Percentiles rank a stretch among this genome's conserved stretches.
Evolutionary conservation across 1,140 invertebrate species (phyloP).

Genomic region (Hydropsyche tenuis): DNA sequence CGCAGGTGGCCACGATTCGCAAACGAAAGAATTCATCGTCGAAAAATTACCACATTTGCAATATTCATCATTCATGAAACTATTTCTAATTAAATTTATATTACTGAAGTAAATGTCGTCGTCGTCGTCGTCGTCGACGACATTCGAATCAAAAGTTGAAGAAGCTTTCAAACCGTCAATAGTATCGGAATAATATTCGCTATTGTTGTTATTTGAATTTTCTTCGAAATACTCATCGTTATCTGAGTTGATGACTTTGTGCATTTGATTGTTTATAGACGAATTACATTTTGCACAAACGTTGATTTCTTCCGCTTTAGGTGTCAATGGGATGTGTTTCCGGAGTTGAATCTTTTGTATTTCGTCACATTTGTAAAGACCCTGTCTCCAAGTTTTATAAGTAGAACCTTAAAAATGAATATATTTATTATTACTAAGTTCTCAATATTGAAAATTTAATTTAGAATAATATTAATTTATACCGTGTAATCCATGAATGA

Average conservation of each 20-base stretch:
- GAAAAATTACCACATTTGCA: too few relatives aligned
- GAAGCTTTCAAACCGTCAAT: not conserved
- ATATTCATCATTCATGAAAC: not conserved
- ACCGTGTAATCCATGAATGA: constrained; percentile 61
- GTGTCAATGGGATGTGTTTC: constrained; percentile 29
- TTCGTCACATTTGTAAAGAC: constrained; percentile 54
- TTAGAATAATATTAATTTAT: constrained; percentile 14
- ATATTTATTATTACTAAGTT: constrained; percentile 28
- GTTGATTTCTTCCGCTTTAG: not conserved
- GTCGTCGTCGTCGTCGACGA: constrained; percentile 17
- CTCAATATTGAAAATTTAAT: constrained; percentile 16
- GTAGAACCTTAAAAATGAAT: constrained; percentile 56
- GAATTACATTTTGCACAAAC: constrained; percentile 14
- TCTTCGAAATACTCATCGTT: not conserved
- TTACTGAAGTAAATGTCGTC: constrained; percentile 38
- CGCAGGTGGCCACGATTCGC: too few relatives aligned
- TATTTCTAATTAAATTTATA: constrained; percentile 12
- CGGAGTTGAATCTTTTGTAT: constrained; percentile 54
- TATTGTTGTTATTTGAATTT: not conserved
- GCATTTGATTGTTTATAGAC: constrained; percentile 1
- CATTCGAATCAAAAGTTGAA: not conserved
- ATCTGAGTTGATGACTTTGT: not conserved
- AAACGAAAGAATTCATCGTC: too few relatives aligned
- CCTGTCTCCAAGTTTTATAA: constrained; percentile 61
- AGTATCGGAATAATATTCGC: not conserved